Evolutionary conservation across 2,113 vertebrate genomes (phyloP), one percentile per base, ranked within the genome.

Genomic region (Otocyon megalotis): DNA sequence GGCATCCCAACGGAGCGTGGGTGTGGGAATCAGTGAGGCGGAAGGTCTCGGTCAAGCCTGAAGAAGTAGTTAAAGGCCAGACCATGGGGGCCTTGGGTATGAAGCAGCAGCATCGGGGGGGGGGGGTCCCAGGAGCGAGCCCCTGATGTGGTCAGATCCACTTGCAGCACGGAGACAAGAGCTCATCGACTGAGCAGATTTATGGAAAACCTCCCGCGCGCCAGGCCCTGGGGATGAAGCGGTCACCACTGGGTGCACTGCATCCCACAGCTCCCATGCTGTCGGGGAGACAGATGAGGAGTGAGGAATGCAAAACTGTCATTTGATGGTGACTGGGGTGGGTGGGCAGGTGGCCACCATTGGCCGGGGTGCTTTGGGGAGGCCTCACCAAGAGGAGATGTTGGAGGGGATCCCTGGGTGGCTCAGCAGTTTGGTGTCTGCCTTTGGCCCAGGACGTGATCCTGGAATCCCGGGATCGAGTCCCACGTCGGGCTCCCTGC

Each of bases 161-260:
- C 4, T 32, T 13, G 83, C 0, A 0, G 16, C 0, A 0, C 4
- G 62, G 71, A 60, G 69, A 37, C 50, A 2, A 22, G 74, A 10
- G 43, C 43, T 88, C 19, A 5, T 24, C 35, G 13, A 3, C 10
- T 15, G 79, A 12, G 12, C 60, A 71, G 82, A 17, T n/a, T 58
- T 74, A 15, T 32, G 72, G 37, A 71, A 32, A 1, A 5, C 63
- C 63, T 60, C 5, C 63, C 15, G 0, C 22, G 71, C 8, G 35
- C 82, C n/a, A 7, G 65, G 74, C 48, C 67, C 81, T 56, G 82
- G 67, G 69, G 69, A 43, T 58, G 2, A 6, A 74, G 69, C 8
- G 26, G 71, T 19, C 37, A 30, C 53, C 50, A 6, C 12, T n/a
- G 89, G 37, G 30, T 26, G 3, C 22, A 62, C 0, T 9, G 63